A percentile compares a stretch with the other conserved stretches of the same genome.
Evolutionary conservation across 1,140 invertebrate genomes (phyloP).

Genomic region (Magallana angulata): DNA sequence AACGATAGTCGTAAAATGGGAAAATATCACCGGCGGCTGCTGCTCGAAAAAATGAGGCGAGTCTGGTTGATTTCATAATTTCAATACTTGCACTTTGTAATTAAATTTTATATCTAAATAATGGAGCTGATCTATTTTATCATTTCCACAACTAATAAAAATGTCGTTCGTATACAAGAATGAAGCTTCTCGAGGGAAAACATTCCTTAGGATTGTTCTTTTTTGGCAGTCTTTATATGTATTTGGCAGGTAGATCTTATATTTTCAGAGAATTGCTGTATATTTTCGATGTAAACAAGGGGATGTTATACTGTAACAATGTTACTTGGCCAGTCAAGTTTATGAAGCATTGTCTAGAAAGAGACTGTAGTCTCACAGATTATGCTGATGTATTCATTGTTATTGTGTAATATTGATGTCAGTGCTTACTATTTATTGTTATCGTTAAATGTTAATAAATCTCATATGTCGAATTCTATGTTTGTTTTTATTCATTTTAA

Average conservation of each 20-base stretch:
- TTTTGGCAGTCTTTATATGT: slow-evolving; percentile 8
- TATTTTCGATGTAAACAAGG: slow-evolving; percentile 6
- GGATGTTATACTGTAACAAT: slow-evolving; percentile 4
- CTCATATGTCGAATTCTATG: no score
- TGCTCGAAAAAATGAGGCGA: slow-evolving; percentile 26
- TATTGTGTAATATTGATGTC: background rate
- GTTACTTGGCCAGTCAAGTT: background rate
- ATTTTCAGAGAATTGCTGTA: background rate
- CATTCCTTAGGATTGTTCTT: slow-evolving; percentile 14
- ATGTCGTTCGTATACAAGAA: slow-evolving; percentile 33
- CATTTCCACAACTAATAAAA: slow-evolving; percentile 36
- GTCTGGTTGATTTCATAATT: slow-evolving; percentile 29
- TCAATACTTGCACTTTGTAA: slow-evolving; percentile 28
- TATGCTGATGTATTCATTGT: background rate
- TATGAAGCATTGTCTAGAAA: slow-evolving; percentile 14
- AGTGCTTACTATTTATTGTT: no score
- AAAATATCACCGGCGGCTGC: slow-evolving; percentile 6
- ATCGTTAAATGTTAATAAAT: no score
- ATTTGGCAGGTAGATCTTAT: background rate
- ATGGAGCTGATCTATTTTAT: slow-evolving; percentile 29
- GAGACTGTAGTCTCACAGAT: background rate
- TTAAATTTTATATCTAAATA: slow-evolving; percentile 37
- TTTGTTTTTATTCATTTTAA: no score
- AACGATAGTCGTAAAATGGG: slow-evolving; percentile 7
- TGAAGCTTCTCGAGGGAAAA: slow-evolving; percentile 22